These are phyloP conservation scores for Stichopus horrens DNA, from an alignment of 53 echinoderm and acorn worm species.

Conservation along the genomic window DNA sequence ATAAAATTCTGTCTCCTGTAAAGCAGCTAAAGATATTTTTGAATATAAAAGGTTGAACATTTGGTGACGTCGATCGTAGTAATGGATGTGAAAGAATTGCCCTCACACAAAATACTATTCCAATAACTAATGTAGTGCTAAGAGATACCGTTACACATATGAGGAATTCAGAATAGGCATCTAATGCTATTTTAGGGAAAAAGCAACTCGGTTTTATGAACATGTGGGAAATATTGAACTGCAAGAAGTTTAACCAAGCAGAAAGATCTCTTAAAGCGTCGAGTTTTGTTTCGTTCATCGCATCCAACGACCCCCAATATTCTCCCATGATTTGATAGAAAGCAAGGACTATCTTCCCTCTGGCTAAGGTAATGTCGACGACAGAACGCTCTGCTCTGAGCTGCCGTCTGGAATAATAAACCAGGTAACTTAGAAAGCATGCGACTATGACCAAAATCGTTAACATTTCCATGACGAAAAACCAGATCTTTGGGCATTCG, in stretches of 20 bases:
- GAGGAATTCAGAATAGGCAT: constrained; percentile 5
- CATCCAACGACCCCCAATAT: neutral
- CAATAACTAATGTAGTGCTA: neutral
- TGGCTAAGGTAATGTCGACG: neutral
- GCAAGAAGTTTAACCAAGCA: neutral
- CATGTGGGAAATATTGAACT: neutral
- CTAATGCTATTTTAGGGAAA: neutral
- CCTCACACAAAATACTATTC: neutral
- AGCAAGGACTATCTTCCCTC: constrained; percentile 19
- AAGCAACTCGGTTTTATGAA: constrained; percentile 40
- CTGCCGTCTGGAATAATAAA: neutral
- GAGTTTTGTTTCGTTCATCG: neutral
- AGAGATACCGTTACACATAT: neutral
- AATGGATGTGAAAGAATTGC: neutral
- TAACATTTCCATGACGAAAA: neutral
- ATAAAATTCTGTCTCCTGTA: neutral
- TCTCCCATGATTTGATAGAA: constrained; percentile 26
- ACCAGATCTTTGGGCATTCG: neutral
- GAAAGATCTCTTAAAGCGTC: neutral
- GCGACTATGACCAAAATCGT: neutral
- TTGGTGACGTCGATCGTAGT: neutral
- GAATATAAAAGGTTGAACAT: neutral
- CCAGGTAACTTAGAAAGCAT: too few species aligned
- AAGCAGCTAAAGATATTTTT: too few species aligned
- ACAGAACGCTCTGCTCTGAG: neutral